These are phyloP conservation scores for Imbricaverruca yamaguchii DNA, from an alignment of 2,888 invertebrate species.

Conservation along the genomic window DNA sequence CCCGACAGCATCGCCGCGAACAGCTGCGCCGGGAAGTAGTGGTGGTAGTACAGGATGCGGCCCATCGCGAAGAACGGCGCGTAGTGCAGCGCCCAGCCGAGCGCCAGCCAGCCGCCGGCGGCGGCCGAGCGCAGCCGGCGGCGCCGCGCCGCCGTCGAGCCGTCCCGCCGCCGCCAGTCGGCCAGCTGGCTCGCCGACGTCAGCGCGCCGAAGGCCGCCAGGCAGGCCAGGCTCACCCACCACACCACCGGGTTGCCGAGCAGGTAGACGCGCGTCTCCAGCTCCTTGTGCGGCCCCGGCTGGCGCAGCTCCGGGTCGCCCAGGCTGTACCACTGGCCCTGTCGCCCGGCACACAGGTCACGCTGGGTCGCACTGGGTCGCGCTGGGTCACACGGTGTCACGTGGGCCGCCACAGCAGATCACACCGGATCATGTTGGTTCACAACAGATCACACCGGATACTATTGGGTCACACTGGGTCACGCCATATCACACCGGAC, in stretches of 20 bases:
- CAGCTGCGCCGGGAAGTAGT: constrained; percentile 89
- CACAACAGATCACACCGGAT: too few species aligned
- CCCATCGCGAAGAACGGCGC: constrained; percentile 97
- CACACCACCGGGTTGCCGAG: constrained; percentile 92
- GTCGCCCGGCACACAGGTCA: constrained; percentile 74
- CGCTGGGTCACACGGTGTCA: too few species aligned
- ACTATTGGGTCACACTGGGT: too few species aligned
- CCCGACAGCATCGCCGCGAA: constrained; percentile 90
- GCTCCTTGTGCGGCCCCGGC: too few species aligned
- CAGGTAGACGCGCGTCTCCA: constrained; percentile 70
- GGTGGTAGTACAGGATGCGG: constrained; percentile 89
- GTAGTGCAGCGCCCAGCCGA: constrained; percentile 87
- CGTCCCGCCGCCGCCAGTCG: constrained; percentile 58
- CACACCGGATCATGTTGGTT: too few species aligned
- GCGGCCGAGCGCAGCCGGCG: constrained; percentile 35
- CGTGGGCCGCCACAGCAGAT: too few species aligned
- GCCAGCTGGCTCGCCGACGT: constrained; percentile 60
- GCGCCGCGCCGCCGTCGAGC: constrained; percentile 34
- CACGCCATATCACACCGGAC: too few species aligned
- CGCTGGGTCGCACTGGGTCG: neutral
- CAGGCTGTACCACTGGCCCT: constrained; percentile 34
- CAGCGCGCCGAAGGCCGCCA: constrained; percentile 60
- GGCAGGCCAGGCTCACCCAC: constrained; percentile 78
- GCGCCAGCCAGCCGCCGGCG: constrained; percentile 64
- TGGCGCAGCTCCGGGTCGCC: neutral